These are phyloP conservation scores for Morpho deidamia DNA, from an alignment of 2,888 invertebrate genomes.

Conservation along the genomic window DNA sequence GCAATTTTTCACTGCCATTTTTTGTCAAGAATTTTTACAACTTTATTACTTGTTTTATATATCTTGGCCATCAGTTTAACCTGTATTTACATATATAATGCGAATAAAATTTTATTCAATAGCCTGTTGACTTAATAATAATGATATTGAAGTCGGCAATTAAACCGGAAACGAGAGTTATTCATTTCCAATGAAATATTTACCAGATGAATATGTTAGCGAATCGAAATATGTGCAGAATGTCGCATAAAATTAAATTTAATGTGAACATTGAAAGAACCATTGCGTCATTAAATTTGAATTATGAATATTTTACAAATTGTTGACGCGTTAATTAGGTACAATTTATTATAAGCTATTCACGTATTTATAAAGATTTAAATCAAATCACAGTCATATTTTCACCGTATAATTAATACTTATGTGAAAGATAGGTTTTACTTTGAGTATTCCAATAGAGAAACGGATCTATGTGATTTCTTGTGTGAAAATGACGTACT, in stretches of 20 bases:
- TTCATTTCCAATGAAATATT: slow-evolving; percentile 20
- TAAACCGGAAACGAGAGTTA: slow-evolving; percentile 10
- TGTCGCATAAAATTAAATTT: slow-evolving; percentile 21
- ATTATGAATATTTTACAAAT: slow-evolving; percentile 17
- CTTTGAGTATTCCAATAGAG: no score
- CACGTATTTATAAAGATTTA: no score
- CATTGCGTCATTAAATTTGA: slow-evolving; percentile 14
- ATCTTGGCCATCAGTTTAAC: no score
- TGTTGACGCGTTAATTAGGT: not conserved
- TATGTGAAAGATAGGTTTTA: no score
- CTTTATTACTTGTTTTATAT: no score
- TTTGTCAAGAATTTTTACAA: no score
- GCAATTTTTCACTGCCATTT: no score
- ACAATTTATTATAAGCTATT: no score
- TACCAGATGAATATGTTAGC: slow-evolving; percentile 22
- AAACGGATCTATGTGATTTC: no score
- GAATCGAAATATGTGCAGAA: slow-evolving; percentile 20
- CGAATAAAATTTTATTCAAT: not conserved
- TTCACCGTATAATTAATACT: no score
- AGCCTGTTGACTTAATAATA: slow-evolving; percentile 4
- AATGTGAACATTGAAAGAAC: slow-evolving; percentile 18
- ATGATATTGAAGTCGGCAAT: not conserved
- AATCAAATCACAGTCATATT: no score
- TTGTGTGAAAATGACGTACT: no score
- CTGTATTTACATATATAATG: not conserved